Conservation (phyloP, 2,888 invertebrate genomes). For the Zaprionus bogoriensis region DNA sequence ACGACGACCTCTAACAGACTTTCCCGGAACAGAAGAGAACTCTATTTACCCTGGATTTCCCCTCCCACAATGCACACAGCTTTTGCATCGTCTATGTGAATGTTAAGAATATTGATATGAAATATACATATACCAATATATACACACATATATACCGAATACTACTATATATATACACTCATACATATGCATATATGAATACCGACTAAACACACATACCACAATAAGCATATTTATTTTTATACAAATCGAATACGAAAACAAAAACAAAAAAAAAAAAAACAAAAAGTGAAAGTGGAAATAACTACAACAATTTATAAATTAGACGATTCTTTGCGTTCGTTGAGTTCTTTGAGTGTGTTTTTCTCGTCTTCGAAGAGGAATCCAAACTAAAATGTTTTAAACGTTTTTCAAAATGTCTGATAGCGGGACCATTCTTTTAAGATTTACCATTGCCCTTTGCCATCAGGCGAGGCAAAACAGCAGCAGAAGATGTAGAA, state of each 20-base stretch:
- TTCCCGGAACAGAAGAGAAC: conserved; percentile 21
- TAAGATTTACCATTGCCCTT: conserved; percentile 83
- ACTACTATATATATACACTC: conserved; percentile 17
- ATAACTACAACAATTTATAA: conserved; percentile 41
- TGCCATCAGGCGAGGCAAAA: conserved; percentile 24
- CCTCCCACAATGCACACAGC: conserved; percentile 29
- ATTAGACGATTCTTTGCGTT: conserved; percentile 54
- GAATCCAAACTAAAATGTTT: conserved; percentile 76
- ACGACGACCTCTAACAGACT: conserved; percentile 70
- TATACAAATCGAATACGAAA: conserved; percentile 50
- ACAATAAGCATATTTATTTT: conserved; percentile 71
- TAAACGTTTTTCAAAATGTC: conserved; percentile 83
- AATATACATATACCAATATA: conserved; percentile 26
- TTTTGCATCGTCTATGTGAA: conserved; percentile 18
- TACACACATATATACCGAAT: conserved; percentile 18
- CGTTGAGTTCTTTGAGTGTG: conserved; percentile 48
- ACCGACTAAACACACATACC: too few relatives aligned
- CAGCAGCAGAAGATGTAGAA: not conserved
- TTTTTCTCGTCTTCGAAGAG: conserved; percentile 62
- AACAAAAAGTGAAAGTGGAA: conserved; percentile 2
- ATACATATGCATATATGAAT: conserved; percentile 17
- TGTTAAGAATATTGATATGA: conserved; percentile 39
- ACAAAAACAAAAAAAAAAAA: not conserved
- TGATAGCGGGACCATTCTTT: conserved; percentile 84
- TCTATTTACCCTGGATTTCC: conserved; percentile 40